Conservation (phyloP, 2,113 vertebrate species). For the Colaptes auratus region DNA sequence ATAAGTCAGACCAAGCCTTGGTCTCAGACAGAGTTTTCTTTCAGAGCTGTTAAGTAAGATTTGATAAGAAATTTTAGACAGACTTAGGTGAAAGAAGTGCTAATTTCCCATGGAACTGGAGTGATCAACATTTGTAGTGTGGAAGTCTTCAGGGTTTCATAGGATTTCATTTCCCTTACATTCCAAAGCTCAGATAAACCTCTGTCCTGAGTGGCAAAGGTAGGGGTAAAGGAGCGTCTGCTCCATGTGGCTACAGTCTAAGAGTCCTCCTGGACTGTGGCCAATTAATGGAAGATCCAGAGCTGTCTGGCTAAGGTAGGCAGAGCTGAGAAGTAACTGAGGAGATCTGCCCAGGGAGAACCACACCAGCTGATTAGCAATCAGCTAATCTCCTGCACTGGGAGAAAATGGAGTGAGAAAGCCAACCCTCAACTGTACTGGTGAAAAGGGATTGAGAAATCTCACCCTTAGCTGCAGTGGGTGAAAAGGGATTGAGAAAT, state of each 20-base stretch:
- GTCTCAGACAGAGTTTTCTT: not conserved
- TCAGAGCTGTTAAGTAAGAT: not conserved
- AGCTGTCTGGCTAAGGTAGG: not conserved
- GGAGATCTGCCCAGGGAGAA: not conserved
- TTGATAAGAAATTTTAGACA: not conserved
- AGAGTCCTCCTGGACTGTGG: not conserved
- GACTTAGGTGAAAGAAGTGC: not conserved
- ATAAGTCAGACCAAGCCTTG: not conserved
- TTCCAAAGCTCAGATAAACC: not conserved
- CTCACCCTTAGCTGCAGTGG: not conserved
- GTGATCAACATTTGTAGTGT: not conserved
- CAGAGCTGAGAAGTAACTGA: not conserved
- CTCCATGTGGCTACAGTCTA: not conserved
- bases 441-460: too few relatives aligned
- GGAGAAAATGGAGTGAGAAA: not conserved
- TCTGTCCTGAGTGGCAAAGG: not conserved
- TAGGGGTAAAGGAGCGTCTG: not conserved
- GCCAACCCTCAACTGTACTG: not conserved
- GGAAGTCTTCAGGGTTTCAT: not conserved
- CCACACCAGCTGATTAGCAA: not conserved
- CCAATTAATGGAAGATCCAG: not conserved
- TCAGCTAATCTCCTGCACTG: not conserved
- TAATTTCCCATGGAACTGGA: not conserved
- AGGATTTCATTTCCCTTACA: not conserved
- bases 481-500: too few relatives aligned